Evolutionary conservation across 2,797 vertebrate species (phyloP).

Genomic region (Mus caroli): DNA sequence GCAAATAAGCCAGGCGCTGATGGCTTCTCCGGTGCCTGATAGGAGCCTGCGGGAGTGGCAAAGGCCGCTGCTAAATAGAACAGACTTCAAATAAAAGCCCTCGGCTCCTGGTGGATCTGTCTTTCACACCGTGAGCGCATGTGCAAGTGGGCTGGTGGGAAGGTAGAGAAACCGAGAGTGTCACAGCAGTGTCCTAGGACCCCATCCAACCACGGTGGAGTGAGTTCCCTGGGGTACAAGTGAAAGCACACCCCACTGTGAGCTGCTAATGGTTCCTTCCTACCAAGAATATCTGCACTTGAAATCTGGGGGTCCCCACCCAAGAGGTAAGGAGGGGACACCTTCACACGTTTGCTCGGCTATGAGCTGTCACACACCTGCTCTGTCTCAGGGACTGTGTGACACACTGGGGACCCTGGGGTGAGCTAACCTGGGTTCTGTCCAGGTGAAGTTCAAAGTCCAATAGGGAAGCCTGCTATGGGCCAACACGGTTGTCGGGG

Average conservation of each 20-base stretch:
- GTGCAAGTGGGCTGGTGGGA: not conserved
- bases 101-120: no score
- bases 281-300: not conserved
- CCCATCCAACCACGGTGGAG: no score
- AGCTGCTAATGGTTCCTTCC: not conserved
- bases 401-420: not conserved
- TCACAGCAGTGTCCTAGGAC: not conserved
- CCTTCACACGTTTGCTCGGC: not conserved
- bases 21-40: not conserved
- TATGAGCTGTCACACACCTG: not conserved
- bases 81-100: not conserved
- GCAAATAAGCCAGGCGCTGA: no score
- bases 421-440: not conserved
- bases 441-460: not conserved
- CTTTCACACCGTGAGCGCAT: rapidly evolving
- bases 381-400: not conserved
- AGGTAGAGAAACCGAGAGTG: not conserved
- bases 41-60: not conserved
- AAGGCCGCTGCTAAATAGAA: not conserved
- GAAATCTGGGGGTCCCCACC: no score
- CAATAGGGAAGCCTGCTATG: not conserved
- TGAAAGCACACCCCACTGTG: not conserved
- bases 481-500: rapidly evolving
- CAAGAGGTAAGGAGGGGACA: not conserved
- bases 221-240: not conserved